A percentile compares a stretch with the other conserved stretches of the same genome.
phyloP scores from a whole-genome alignment of 1,140 invertebrate species.

The Drosophila repleta region DNA sequence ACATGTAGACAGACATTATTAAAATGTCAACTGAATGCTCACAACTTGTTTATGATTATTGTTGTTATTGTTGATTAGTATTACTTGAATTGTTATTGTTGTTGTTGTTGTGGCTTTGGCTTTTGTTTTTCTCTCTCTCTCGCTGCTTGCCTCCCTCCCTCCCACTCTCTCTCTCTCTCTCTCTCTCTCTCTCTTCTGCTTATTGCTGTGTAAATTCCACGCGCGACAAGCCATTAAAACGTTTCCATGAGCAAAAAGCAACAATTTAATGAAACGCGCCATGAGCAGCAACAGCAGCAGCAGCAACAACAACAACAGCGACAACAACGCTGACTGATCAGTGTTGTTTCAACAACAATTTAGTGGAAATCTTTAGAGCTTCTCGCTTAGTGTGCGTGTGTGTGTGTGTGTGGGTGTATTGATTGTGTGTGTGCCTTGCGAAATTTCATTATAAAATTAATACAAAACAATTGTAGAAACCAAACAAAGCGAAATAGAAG shows the following conservation, averaged over 20 bases:
- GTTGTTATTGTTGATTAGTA: conserved; percentile 50
- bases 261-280: conserved; percentile 62
- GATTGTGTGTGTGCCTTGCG: conserved; percentile 8
- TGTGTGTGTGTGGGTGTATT: conserved; percentile 17
- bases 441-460: conserved; percentile 29
- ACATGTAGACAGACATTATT: conserved; percentile 52
- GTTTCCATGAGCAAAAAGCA: conserved; percentile 53
- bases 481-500: too few relatives aligned
- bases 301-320: conserved; percentile 27
- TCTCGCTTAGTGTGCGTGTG: conserved; percentile 33
- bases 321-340: conserved; percentile 32
- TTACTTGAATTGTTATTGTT: conserved; percentile 18
- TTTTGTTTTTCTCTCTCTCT: conserved; percentile 2
- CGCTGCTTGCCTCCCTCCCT: not conserved
- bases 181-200: conserved; percentile 12
- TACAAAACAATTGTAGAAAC: not conserved
- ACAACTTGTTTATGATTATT: conserved; percentile 43
- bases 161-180: not conserved
- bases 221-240: conserved; percentile 77
- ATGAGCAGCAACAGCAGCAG: conserved; percentile 33
- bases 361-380: conserved; percentile 40
- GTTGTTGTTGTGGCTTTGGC: conserved; percentile 23
- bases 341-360: conserved; percentile 36
- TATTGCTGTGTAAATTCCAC: conserved; percentile 72
- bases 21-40: conserved; percentile 78